These are phyloP conservation scores for Cordilura impudica DNA, from an alignment of 2,888 invertebrate species.

Conservation along the genomic window DNA sequence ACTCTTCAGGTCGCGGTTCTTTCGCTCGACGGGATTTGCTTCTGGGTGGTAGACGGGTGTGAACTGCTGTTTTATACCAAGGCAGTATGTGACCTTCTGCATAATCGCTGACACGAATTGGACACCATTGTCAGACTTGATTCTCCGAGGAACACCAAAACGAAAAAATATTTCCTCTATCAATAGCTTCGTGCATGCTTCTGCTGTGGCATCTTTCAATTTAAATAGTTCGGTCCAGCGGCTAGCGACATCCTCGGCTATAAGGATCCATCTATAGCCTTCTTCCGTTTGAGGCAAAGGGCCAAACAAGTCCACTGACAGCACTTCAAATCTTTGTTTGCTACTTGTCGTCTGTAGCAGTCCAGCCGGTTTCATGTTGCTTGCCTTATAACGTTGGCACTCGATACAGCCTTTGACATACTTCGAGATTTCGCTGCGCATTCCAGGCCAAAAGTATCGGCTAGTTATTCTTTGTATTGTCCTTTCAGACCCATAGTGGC, in stretches of 20 bases:
- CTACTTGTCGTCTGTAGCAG: slow-evolving; percentile 58
- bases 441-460: slow-evolving; percentile 59
- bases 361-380: slow-evolving; percentile 59
- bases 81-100: slow-evolving; percentile 66
- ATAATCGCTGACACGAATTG: slow-evolving; percentile 71
- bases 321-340: slow-evolving; percentile 55
- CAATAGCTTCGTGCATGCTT: slow-evolving; percentile 64
- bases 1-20: too few relatives aligned
- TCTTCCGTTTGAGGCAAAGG: slow-evolving; percentile 50
- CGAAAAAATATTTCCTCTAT: slow-evolving; percentile 69
- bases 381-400: slow-evolving; percentile 56
- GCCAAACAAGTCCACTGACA: slow-evolving; percentile 59
- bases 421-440: slow-evolving; percentile 46
- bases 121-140: slow-evolving; percentile 72
- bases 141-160: slow-evolving; percentile 67
- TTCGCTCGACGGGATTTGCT: too few relatives aligned
- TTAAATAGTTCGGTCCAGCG: slow-evolving; percentile 67
- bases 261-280: slow-evolving; percentile 64
- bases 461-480: slow-evolving; percentile 47
- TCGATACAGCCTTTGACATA: slow-evolving; percentile 47
- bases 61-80: slow-evolving; percentile 34
- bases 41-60: slow-evolving; percentile 71
- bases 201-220: slow-evolving; percentile 65
- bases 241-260: slow-evolving; percentile 65
- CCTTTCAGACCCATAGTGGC: slow-evolving; percentile 54